Evolutionary conservation across 2,888 invertebrate genomes (phyloP).

Genomic region (Crematogaster levior): DNA sequence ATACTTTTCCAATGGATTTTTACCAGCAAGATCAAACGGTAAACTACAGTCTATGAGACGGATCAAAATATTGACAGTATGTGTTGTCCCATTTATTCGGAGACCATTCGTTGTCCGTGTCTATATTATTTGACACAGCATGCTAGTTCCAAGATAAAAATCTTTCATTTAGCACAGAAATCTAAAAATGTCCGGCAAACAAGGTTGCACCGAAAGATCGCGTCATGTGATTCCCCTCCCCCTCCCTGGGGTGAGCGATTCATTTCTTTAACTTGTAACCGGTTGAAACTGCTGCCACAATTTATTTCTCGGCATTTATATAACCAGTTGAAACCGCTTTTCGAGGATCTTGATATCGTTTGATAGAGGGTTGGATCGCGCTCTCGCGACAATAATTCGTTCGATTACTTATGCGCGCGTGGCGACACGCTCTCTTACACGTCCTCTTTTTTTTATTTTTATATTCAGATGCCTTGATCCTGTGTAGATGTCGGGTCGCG

Average conservation of each 20-base stretch:
- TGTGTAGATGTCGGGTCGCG: not conserved
- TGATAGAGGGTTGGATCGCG: conserved; percentile 54
- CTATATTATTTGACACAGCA: not conserved
- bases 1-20: conserved; percentile 28
- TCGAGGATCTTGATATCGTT: conserved; percentile 48
- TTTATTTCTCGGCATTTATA: conserved; percentile 38
- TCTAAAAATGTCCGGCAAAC: conserved; percentile 31
- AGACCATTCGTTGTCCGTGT: not conserved
- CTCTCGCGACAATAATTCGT: conserved; percentile 58
- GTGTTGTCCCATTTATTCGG: not conserved
- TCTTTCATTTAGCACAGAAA: conserved; percentile 11
- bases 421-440: not conserved
- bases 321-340: conserved; percentile 60
- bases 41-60: not conserved
- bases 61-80: conserved; percentile 32
- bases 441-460: not conserved
- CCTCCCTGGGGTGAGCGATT: not conserved
- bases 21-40: conserved; percentile 16
- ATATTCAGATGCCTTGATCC: not conserved
- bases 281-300: conserved; percentile 66
- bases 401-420: conserved; percentile 61
- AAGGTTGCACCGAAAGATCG: conserved; percentile 10
- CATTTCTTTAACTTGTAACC: conserved; percentile 59
- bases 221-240: conserved; percentile 4
- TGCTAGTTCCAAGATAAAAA: not conserved